These are phyloP conservation scores for Pediacus dermestoides DNA, from an alignment of 2,888 invertebrate species.

Conservation along the genomic window DNA sequence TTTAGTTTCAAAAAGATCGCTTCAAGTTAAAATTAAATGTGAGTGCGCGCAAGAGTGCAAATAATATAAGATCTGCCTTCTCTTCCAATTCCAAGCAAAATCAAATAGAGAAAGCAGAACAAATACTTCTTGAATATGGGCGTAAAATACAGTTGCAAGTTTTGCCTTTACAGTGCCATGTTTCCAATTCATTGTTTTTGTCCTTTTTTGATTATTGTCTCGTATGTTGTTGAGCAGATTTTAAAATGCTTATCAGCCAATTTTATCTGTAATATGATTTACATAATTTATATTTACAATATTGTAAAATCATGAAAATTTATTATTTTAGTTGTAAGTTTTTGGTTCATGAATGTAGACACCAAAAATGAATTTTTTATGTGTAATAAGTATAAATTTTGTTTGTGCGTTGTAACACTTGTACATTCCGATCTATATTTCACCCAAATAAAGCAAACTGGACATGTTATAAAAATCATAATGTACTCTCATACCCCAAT, in stretches of 20 bases:
- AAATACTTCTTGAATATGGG: constrained; percentile 24
- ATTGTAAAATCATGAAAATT: constrained; percentile 12
- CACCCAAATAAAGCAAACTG: constrained; percentile 19
- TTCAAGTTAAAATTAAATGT: too few relatives aligned
- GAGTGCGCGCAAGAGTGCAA: too few relatives aligned
- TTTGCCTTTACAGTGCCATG: constrained; percentile 29
- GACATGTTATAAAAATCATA: constrained; percentile 1
- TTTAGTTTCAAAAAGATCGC: background rate
- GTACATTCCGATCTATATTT: constrained; percentile 27
- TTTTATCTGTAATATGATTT: too few relatives aligned
- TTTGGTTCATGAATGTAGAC: constrained; percentile 22
- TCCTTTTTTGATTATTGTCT: too few relatives aligned
- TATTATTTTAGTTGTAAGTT: constrained; percentile 27
- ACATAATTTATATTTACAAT: background rate
- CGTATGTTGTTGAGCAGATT: too few relatives aligned
- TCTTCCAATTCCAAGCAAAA: background rate
- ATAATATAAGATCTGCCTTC: too few relatives aligned
- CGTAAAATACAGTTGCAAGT: constrained; percentile 18
- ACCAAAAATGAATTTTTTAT: constrained; percentile 31
- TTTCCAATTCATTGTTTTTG: constrained; percentile 17
- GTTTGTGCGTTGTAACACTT: constrained; percentile 16
- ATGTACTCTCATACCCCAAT: constrained; percentile 15
- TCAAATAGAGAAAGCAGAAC: background rate
- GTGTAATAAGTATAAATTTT: constrained; percentile 20
- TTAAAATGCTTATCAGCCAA: too few relatives aligned